phyloP scores from a whole-genome alignment of 2,888 invertebrate species.

The Drosophila macrothrix region DNA sequence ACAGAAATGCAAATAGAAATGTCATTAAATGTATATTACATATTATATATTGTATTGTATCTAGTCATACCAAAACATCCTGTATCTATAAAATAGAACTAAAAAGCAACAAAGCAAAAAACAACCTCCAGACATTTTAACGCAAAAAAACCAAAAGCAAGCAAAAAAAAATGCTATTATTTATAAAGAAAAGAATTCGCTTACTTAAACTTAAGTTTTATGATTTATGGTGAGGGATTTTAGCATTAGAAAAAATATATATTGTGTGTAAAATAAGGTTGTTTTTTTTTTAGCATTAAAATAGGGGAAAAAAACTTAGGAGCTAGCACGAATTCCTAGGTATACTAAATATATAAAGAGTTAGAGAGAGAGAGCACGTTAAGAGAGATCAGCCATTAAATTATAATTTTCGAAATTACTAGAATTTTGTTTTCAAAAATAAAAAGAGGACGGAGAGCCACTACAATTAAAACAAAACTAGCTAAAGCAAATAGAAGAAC shows the following conservation, averaged over 20 bases:
- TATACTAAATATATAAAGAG: constrained; percentile 7
- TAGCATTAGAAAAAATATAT: constrained; percentile 42
- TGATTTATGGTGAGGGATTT: constrained; percentile 55
- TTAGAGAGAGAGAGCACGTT: constrained; percentile 2
- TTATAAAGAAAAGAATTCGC: constrained; percentile 70
- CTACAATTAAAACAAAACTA: constrained; percentile 30
- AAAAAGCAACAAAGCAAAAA: constrained; percentile 24
- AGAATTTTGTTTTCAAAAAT: constrained; percentile 28
- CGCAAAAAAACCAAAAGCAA: constrained; percentile 38
- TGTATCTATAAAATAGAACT: constrained; percentile 49
- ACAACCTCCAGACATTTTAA: constrained; percentile 47
- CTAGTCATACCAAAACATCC: constrained; percentile 44
- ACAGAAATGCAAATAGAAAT: constrained; percentile 33
- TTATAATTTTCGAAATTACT: constrained; percentile 17
- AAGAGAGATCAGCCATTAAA: constrained; percentile 12
- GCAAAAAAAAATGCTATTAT: constrained; percentile 36
- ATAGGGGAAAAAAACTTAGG: constrained; percentile 38
- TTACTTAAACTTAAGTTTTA: constrained; percentile 67
- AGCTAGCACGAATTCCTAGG: constrained; percentile 25
- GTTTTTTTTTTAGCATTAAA: constrained; percentile 63
- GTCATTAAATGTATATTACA: constrained; percentile 42
- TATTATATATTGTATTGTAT: constrained; percentile 44
- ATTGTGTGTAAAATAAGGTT: constrained; percentile 66
- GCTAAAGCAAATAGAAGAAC: constrained; percentile 34
- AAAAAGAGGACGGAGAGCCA: constrained; percentile 33